Base-by-base conservation (phyloP, 2,888 invertebrate species). In the Cactoblastis cactorum region DNA sequence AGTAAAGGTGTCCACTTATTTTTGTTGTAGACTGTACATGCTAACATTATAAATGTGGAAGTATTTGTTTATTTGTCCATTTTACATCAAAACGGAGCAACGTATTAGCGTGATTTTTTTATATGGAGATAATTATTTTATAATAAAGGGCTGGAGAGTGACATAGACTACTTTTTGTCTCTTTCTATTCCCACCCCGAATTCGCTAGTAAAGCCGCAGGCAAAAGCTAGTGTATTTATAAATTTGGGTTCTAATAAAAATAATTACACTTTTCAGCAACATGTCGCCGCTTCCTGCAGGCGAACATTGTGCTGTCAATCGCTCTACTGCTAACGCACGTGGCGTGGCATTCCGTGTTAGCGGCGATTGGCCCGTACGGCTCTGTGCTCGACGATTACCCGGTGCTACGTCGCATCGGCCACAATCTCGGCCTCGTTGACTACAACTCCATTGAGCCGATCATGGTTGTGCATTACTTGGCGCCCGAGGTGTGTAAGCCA, bases 401-500 rank as follows among this genome's bases (percentile, higher is more conserved):
- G 34, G 76, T 91, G 39, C 69, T 93, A 54, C 92, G 93, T 71
- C 79, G 81, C 59, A 80, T 94, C 18, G 91, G 94, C 46, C 90
- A 93, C 53, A 93, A 95, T 70, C 83, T 94, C 53, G 95, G 95
- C 6, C 90, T 95, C 18, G 93, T 95, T 39, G 90, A 92, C 54
- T 90, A 94, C 67, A 80, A 91, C 61, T 62, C 71, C 8, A 90
- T 93, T 58, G 91, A 93, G 17, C 82, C 91, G 1, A 76, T 92
- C 58, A 92, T 92, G 72, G 92, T 94, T 17, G 83, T 95, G 17
- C 93, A 94, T 64, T 95, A 94, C 92, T 77, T 96, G 39, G 87
- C 92, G 43, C 96, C 97, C 3, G 97, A 97, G 86, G 91, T 96
- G n/a, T n/a, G n/a, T n/a, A n/a, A n/a, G n/a, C n/a, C n/a, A n/a